A percentile compares a stretch with the other conserved stretches of the same genome.
phyloP scores from a whole-genome alignment of 2,888 invertebrate genomes.

The Cerceris ruficornis region DNA sequence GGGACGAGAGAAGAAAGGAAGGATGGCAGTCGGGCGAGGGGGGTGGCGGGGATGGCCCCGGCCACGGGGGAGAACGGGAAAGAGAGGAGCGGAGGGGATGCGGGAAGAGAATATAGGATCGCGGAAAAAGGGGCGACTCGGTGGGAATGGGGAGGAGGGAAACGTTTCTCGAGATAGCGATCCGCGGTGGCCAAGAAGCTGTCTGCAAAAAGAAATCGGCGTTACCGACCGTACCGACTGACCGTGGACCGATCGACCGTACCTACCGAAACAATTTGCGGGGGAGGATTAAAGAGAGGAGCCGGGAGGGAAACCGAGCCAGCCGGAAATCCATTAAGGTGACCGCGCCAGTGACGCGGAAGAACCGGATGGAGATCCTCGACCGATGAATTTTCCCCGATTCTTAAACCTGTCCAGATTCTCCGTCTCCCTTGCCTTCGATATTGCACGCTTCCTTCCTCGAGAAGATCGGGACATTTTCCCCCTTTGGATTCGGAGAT shows the following conservation, averaged over 20 bases:
- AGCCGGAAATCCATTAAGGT: slow-evolving; percentile 39
- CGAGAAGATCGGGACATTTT: neutral
- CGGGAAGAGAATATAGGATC: slow-evolving; percentile 7
- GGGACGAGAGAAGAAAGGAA: neutral
- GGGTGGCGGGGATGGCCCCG: slow-evolving; percentile 10
- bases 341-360: slow-evolving; percentile 24
- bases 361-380: slow-evolving; percentile 20
- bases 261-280: slow-evolving; percentile 21
- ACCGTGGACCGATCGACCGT: slow-evolving; percentile 29
- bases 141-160: slow-evolving; percentile 12
- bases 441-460: neutral
- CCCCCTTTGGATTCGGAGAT: too few species aligned
- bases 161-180: slow-evolving; percentile 71
- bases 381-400: slow-evolving; percentile 17
- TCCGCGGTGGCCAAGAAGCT: slow-evolving; percentile 69
- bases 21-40: neutral
- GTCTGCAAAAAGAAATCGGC: slow-evolving; percentile 65
- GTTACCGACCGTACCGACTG: slow-evolving; percentile 53
- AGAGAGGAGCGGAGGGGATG: slow-evolving; percentile 6
- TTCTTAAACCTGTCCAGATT: neutral
- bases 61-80: neutral
- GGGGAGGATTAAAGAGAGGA: slow-evolving; percentile 8
- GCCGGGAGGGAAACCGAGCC: slow-evolving; percentile 10
- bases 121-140: neutral
- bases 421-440: neutral